These are phyloP conservation scores for Hirtodrosophila histrioides DNA, from an alignment of 2,888 invertebrate genomes.

Conservation along the genomic window DNA sequence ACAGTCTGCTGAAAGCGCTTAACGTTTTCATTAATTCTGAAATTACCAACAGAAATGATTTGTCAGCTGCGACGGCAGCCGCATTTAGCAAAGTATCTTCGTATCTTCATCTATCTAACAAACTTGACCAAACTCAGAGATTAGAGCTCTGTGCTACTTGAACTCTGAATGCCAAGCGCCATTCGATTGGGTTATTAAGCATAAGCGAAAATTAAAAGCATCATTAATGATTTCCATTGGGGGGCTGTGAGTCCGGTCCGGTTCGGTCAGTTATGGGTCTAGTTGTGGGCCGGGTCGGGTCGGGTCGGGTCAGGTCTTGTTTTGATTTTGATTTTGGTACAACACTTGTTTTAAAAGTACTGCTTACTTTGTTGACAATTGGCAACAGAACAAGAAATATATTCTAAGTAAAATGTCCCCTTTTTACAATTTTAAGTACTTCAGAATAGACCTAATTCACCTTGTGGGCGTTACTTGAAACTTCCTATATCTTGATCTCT, in stretches of 20 bases:
- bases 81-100: not conserved
- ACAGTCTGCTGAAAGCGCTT: conserved; percentile 68
- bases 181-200: conserved; percentile 69
- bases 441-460: too few relatives aligned
- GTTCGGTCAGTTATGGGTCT: conserved; percentile 23
- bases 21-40: conserved; percentile 68
- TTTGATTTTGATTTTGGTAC: too few relatives aligned
- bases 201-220: conserved; percentile 63
- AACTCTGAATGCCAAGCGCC: conserved; percentile 65
- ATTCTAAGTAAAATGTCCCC: too few relatives aligned
- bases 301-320: too few relatives aligned
- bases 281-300: too few relatives aligned
- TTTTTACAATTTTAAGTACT: too few relatives aligned
- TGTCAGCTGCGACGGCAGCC: conserved; percentile 20
- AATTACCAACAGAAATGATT: conserved; percentile 36
- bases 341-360: too few relatives aligned
- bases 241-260: conserved; percentile 51
- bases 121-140: conserved; percentile 25
- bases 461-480: too few relatives aligned
- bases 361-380: too few relatives aligned
- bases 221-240: conserved; percentile 56
- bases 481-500: too few relatives aligned
- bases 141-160: conserved; percentile 13
- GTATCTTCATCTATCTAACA: conserved; percentile 2
- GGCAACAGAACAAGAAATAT: too few relatives aligned